Evolutionary conservation across 2,888 invertebrate species (phyloP).

Genomic region (Agrochola lychnidis): DNA sequence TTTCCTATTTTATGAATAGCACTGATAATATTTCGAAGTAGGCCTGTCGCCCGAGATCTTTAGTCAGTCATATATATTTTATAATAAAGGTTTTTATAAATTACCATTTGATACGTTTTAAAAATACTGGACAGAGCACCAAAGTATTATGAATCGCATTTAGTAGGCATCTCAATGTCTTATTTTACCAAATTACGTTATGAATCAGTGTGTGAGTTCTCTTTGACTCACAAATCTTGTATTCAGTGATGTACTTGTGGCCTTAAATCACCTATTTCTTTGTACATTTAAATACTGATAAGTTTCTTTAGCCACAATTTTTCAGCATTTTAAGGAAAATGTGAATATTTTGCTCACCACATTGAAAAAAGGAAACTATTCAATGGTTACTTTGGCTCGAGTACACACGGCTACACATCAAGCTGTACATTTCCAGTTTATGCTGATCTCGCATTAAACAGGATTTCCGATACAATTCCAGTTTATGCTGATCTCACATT

Average conservation of each 20-base stretch:
- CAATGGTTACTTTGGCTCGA: conserved; percentile 2
- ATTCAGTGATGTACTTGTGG: conserved; percentile 13
- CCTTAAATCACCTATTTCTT: conserved; percentile 23
- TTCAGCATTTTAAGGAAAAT: conserved; percentile 4
- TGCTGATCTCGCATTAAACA: no score
- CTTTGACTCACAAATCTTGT: neutral
- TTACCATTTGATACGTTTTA: conserved; percentile 22
- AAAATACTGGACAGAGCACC: conserved; percentile 62
- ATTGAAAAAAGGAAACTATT: conserved; percentile 1
- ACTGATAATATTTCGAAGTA: conserved; percentile 66
- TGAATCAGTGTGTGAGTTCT: conserved; percentile 5
- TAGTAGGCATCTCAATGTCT: conserved; percentile 32
- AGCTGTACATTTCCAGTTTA: no score
- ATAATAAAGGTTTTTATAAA: conserved; percentile 35
- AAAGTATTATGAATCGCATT: conserved; percentile 44
- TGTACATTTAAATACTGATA: conserved; percentile 50
- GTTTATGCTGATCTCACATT: no score
- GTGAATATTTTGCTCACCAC: neutral
- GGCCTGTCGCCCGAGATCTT: conserved; percentile 79
- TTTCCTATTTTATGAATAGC: conserved; percentile 56
- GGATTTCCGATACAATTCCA: no score
- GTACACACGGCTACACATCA: no score
- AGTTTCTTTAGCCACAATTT: conserved; percentile 17
- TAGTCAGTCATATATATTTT: conserved; percentile 69
- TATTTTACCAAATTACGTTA: conserved; percentile 24